A percentile compares a stretch with the other conserved stretches of the same genome.
Conservation (phyloP, 2,888 invertebrate species). For the Drosophila parthenogenetica region DNA sequence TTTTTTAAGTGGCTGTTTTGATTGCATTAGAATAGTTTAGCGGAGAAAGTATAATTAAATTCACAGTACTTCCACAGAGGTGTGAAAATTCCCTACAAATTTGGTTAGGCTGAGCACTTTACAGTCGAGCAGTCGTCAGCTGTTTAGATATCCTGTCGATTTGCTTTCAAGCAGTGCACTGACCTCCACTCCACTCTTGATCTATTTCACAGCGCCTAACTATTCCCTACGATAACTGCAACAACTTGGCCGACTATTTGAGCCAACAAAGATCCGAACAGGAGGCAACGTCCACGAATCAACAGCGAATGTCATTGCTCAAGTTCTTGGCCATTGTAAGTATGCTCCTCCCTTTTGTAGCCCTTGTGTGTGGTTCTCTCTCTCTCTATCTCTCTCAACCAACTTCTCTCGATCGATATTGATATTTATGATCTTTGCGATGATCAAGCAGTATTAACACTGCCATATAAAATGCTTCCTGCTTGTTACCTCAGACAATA, state of each 20-base stretch:
- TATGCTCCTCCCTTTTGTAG: constrained; percentile 71
- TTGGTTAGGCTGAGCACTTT: too few species aligned
- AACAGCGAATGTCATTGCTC: constrained; percentile 85
- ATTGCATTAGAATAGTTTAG: neutral
- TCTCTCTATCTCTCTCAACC: neutral
- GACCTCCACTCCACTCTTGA: constrained; percentile 28
- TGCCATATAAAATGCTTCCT: constrained; percentile 53
- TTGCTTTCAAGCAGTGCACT: constrained; percentile 37
- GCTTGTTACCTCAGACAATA: constrained; percentile 67
- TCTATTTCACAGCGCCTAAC: constrained; percentile 71
- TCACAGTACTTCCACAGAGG: too few species aligned
- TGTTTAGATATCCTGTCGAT: neutral
- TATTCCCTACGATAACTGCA: constrained; percentile 73
- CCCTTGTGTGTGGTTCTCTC: neutral
- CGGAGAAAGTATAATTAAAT: too few species aligned
- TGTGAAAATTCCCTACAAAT: too few species aligned
- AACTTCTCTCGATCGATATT: constrained; percentile 8
- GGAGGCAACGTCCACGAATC: constrained; percentile 51
- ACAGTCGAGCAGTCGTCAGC: too few species aligned
- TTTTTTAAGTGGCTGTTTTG: neutral
- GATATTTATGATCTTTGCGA: constrained; percentile 29
- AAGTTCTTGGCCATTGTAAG: constrained; percentile 93
- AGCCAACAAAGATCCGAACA: constrained; percentile 50
- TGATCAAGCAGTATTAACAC: constrained; percentile 36
- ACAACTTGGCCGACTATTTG: constrained; percentile 82